A percentile compares a stretch with the other conserved stretches of the same genome.
Evolutionary conservation across 2,888 invertebrate species (phyloP).

Genomic region (Brachyopa scutellaris): DNA sequence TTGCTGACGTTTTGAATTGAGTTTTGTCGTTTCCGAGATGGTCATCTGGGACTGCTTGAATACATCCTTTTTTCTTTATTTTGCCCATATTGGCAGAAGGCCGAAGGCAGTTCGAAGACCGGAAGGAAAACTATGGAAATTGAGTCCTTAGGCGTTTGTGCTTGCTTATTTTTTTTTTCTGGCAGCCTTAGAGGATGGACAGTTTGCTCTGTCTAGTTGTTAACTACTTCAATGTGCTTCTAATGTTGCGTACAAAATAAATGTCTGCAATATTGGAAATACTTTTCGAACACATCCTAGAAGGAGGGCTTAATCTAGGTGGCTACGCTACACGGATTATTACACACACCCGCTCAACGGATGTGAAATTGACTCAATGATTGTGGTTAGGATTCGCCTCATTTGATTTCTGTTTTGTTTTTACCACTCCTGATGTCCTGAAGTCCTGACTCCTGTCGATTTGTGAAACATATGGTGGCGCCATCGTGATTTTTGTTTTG

Average conservation of each 20-base stretch:
- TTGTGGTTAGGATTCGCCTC: constrained; percentile 59
- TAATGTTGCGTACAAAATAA: constrained; percentile 67
- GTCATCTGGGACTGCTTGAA: constrained; percentile 36
- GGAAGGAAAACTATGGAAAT: constrained; percentile 27
- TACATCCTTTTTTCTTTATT: not conserved
- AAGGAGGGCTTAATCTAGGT: not conserved
- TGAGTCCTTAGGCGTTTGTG: no score
- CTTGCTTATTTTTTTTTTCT: constrained; percentile 23
- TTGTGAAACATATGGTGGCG: constrained; percentile 58
- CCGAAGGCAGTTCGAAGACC: constrained; percentile 8
- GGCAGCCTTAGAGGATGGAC: constrained; percentile 50
- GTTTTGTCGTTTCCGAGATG: constrained; percentile 52
- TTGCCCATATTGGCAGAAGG: constrained; percentile 8
- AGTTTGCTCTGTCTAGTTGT: constrained; percentile 19
- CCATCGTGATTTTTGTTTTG: constrained; percentile 16
- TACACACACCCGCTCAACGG: constrained; percentile 34
- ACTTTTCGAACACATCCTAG: constrained; percentile 44
- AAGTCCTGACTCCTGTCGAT: not conserved
- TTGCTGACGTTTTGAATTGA: constrained; percentile 65
- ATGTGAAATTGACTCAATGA: constrained; percentile 59
- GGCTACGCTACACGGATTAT: constrained; percentile 37
- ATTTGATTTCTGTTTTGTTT: constrained; percentile 52
- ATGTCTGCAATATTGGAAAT: constrained; percentile 34
- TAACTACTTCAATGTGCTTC: constrained; percentile 20
- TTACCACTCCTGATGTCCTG: constrained; percentile 8